phyloP scores from a whole-genome alignment of 2,888 invertebrate genomes.

The Xiphydria camelus region DNA sequence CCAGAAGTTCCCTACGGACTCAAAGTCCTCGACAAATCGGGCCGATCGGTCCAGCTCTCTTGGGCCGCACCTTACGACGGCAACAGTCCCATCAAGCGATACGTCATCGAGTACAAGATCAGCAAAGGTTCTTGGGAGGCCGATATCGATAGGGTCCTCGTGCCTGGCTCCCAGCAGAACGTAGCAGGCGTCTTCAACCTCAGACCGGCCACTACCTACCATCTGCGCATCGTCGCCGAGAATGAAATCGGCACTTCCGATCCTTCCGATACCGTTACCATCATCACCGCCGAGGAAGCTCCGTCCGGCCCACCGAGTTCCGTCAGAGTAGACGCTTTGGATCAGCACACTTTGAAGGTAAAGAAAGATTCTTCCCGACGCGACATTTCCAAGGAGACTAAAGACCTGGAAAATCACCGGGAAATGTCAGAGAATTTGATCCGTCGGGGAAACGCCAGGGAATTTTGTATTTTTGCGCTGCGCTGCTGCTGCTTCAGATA shows the following conservation, averaged over 20 bases:
- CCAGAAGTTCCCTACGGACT: constrained; percentile 88
- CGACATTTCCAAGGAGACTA: no score
- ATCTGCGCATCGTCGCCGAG: constrained; percentile 89
- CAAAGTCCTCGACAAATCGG: constrained; percentile 87
- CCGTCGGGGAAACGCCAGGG: no score
- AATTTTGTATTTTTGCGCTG: no score
- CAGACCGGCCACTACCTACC: constrained; percentile 89
- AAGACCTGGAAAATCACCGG: no score
- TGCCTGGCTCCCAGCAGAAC: constrained; percentile 81
- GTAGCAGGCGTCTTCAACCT: constrained; percentile 89
- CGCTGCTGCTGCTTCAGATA: no score
- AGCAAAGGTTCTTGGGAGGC: constrained; percentile 81
- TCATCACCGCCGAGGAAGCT: constrained; percentile 93
- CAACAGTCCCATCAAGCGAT: constrained; percentile 86
- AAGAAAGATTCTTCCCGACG: no score
- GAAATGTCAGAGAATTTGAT: no score
- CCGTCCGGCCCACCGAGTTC: constrained; percentile 83
- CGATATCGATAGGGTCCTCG: constrained; percentile 84
- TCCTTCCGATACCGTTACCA: constrained; percentile 89
- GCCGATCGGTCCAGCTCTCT: constrained; percentile 85
- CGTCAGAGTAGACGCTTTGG: constrained; percentile 83
- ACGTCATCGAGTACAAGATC: constrained; percentile 89
- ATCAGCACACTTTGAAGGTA: constrained; percentile 79
- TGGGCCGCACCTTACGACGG: constrained; percentile 94
- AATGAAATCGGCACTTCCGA: constrained; percentile 93